Evolutionary conservation across 2,113 vertebrate species (phyloP), one percentile per base, ranked within the genome.

Genomic region (Phrynosoma platyrhinos): DNA sequence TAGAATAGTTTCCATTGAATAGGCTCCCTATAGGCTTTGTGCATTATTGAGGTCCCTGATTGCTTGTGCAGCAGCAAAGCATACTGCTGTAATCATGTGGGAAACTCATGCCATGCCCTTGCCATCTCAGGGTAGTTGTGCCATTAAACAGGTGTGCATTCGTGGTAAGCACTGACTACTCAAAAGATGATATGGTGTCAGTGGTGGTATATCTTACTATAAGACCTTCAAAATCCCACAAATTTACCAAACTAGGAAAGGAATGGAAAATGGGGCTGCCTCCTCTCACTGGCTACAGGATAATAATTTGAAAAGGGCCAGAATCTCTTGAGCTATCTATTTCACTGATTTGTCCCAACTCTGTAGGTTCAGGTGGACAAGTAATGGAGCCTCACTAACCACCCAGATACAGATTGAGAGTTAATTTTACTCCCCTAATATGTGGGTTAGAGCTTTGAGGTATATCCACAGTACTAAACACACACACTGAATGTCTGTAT

Each of bases 1-100:
- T 36, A 77, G 77, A 42, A 88, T 74, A 55, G 32, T 47, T 0
- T 68, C 89, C 79, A 87, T 83, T 87, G 20, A 71, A 18, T 13
- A 55, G 68, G 21, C 25, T 30, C 66, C 20, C 32, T 30, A 75
- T 16, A 10, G 21, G 9, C 20, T 55, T 74, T 47, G n/a, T 23
- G 27, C 72, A 76, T n/a, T 64, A 68, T 36, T 27, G 7, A 42
- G 85, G 18, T 40, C 40, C 69, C 13, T 82, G 30, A 25, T 7
- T 47, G 4, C 53, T 75, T 20, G 9, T 14, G 36, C 9, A 87
- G 16, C 52, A 9, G 20, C 20, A 84, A 36, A 1, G 3, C 3
- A 1, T 69, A 23, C 5, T 20, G 32, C 7, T 13, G 47, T 64
- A 36, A 36, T 72, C 66, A 55, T 18, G 9, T 40, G 6, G 21